These are phyloP conservation scores for Cyanistes caeruleus DNA, from an alignment of 2,113 vertebrate genomes.

Conservation along the genomic window DNA sequence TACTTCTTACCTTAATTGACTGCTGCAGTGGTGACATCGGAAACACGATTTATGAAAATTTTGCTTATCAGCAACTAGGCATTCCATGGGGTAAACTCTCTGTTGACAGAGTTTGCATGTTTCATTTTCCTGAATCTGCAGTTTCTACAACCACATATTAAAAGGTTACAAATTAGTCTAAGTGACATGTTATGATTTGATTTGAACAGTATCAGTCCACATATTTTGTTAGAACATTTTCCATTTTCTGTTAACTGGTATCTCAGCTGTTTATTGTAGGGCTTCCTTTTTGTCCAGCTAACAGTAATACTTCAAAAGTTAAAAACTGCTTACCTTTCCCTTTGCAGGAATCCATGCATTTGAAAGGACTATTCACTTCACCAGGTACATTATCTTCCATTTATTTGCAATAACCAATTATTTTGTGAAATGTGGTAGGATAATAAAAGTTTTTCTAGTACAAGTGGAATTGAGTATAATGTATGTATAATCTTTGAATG, in stretches of 20 bases:
- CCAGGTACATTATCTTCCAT: neutral
- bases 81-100: conserved; percentile 95
- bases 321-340: neutral
- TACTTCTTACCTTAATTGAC: conserved; percentile 88
- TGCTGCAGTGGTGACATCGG: conserved; percentile 90
- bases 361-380: neutral
- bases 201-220: neutral
- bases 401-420: neutral
- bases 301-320: neutral
- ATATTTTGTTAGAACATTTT: neutral
- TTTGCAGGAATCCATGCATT: neutral
- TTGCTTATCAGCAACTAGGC: conserved; percentile 90
- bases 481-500: neutral
- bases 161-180: neutral
- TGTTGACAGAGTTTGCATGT: conserved; percentile 88
- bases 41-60: conserved; percentile 99
- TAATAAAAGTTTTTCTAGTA: neutral
- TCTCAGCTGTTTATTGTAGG: neutral
- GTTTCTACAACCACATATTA: conserved; percentile 77
- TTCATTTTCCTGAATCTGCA: conserved; percentile 88
- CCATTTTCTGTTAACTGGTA: neutral
- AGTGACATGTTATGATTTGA: neutral
- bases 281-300: neutral
- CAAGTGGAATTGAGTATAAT: neutral
- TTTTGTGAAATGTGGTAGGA: neutral